Percentiles rank a stretch among this genome's conserved stretches.
Conservation (phyloP, 2,888 invertebrate genomes). For the Enchytraeus crypticus region DNA sequence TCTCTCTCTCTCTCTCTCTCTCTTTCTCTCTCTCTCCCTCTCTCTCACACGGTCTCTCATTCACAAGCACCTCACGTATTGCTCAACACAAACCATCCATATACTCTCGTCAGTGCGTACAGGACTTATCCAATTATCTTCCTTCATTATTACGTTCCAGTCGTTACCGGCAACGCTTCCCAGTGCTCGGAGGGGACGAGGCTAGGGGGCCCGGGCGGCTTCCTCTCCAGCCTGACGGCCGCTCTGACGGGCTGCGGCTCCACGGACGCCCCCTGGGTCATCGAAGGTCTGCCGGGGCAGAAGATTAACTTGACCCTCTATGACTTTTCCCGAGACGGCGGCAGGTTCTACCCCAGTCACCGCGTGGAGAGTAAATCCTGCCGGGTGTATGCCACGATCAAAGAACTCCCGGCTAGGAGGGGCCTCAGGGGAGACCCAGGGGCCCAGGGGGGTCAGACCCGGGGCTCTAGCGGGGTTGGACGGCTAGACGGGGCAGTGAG, state of each 20-base stretch:
- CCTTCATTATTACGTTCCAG: no score
- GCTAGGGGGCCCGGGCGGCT: not conserved
- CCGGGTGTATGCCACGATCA: constrained; percentile 5
- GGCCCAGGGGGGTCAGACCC: not conserved
- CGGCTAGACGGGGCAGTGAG: no score
- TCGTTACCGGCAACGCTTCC: no score
- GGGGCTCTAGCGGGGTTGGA: not conserved
- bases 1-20: not conserved
- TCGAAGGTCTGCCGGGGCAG: constrained; percentile 1
- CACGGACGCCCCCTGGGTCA: constrained; percentile 3
- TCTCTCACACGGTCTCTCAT: not conserved
- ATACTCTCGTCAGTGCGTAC: no score
- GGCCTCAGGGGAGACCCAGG: not conserved
- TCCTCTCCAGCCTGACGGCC: not conserved
- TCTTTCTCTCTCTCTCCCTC: not conserved
- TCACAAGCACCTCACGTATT: no score
- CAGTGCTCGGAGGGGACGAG: no score
- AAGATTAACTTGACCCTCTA: constrained; percentile 3
- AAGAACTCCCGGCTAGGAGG: not conserved
- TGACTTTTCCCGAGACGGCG: constrained; percentile 4
- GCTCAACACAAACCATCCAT: no score
- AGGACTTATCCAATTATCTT: no score
- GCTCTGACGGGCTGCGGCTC: constrained; percentile 4
- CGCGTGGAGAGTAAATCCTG: not conserved
- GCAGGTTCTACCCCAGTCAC: not conserved